Evolutionary conservation across 53 echinoderm and acorn worm species (phyloP), one percentile per base, ranked within the genome.

Genomic region (Mesocentrotus franciscanus): DNA sequence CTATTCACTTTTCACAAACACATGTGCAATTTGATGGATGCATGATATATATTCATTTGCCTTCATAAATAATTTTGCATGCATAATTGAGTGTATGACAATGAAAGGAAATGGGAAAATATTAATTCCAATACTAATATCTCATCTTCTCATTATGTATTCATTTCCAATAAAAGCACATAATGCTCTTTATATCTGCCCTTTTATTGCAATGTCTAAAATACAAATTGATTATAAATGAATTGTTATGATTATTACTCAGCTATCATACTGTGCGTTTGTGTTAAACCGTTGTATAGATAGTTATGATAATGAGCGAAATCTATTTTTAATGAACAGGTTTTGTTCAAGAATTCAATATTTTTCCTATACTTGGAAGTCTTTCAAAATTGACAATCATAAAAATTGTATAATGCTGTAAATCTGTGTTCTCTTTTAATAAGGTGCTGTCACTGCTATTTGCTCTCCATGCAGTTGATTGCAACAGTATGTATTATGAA

Each of bases 321-420:
- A 18, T 9, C 9, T 39, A 2, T 39, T 81, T 39, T 17, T 81
- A 1, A 29, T 33, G 76, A 32, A 76, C 1, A 14, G 2, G 76
- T 39, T 81, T 49, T 22, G 18, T 39, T 81, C 36, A 42, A 42
- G 6, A 42, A 81, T 36, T 42, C 74, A 2, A 30, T 36, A 10
- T 20, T 42, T 64, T 42, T 81, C 16, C 18, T 18, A 81, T 39
- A 36, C 42, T 17, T 81, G 81, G 17, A 81, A 81, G 81, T 81
- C 81, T 81, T 81, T 81, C 81, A 81, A 81, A 81, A 17, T 81
- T 29, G 15, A 42, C 42, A 81, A 81, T 81, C 42, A 81, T 81
- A 18, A 20, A 10, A 39, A 81, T 42, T 39, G 36, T 42, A 76
- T 27, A 12, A 76, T 75, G n/a, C 33, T 32, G 14, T 76, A n/a